Percentiles rank a stretch among this genome's conserved stretches.
phyloP scores from a whole-genome alignment of 1,140 invertebrate species.

The Panagrolaimus sp. region DNA sequence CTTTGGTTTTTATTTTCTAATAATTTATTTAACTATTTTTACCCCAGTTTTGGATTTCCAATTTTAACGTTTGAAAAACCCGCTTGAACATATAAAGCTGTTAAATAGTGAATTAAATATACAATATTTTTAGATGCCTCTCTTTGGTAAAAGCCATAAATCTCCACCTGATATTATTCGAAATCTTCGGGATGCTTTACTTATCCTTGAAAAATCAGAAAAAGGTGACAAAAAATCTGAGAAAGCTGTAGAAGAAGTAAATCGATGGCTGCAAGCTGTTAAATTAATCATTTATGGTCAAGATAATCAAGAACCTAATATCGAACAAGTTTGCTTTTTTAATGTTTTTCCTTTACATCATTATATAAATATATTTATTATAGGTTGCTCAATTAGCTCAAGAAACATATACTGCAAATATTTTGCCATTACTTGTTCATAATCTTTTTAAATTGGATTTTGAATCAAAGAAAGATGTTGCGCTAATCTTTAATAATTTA shows the following conservation, averaged over 20 bases:
- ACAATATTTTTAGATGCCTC: conserved; percentile 67
- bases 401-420: conserved; percentile 77
- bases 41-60: neutral
- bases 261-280: conserved; percentile 87
- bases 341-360: conserved; percentile 25
- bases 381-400: conserved; percentile 69
- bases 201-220: conserved; percentile 81
- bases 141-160: conserved; percentile 94
- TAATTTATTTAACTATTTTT: conserved; percentile 3
- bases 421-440: conserved; percentile 82
- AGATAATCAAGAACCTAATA: conserved; percentile 89
- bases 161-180: conserved; percentile 84
- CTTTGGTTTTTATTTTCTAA: neutral
- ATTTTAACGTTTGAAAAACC: neutral
- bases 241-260: conserved; percentile 81
- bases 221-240: conserved; percentile 67
- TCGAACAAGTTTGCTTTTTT: conserved; percentile 75
- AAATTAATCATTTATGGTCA: conserved; percentile 97
- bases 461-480: conserved; percentile 98
- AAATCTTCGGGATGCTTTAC: conserved; percentile 85
- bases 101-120: no score
- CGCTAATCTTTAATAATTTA: conserved; percentile 98
- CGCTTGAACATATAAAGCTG: neutral
- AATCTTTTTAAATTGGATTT: conserved; percentile 94
- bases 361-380: conserved; percentile 62